Percentiles rank a stretch among this genome's conserved stretches.
Evolutionary conservation across 2,113 vertebrate species (phyloP).

Genomic region (Ursus arctos): DNA sequence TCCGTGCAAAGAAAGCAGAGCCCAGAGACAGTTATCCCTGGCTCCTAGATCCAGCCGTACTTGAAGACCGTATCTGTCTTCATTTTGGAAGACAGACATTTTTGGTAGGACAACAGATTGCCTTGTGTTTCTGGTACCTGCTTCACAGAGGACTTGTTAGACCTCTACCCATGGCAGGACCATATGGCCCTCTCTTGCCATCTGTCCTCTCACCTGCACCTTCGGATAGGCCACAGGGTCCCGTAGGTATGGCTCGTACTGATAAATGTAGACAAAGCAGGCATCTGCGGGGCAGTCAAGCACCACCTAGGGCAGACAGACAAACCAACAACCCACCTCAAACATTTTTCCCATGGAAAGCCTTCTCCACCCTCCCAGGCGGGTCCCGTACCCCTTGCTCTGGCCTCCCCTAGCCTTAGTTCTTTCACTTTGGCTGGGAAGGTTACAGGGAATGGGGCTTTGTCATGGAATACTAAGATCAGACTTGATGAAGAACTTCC

Average conservation of each 20-base stretch:
- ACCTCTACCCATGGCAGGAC: background rate
- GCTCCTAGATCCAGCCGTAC: slow-evolving; percentile 12
- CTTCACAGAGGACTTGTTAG: background rate
- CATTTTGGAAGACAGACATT: background rate
- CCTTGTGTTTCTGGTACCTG: background rate
- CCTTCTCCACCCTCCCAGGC: background rate
- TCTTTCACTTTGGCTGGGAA: background rate
- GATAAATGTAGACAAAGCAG: slow-evolving; percentile 91
- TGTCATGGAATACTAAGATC: background rate
- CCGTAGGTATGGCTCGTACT: slow-evolving; percentile 94
- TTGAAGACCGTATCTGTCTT: background rate
- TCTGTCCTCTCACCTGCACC: slow-evolving; percentile 90
- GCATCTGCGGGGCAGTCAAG: slow-evolving; percentile 92
- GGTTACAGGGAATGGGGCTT: background rate
- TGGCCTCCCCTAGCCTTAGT: background rate
- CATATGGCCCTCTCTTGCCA: background rate
- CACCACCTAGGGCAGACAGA: slow-evolving; percentile 87
- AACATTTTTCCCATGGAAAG: background rate
- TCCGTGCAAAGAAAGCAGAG: background rate
- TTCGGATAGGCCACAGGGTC: slow-evolving; percentile 95
- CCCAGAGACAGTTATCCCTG: background rate
- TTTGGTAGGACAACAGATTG: background rate
- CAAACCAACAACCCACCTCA: background rate
- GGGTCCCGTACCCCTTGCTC: background rate
- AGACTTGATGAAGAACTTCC: background rate